Evolutionary conservation across 2,888 invertebrate genomes (phyloP).

Genomic region (Orthonevra nobilis): DNA sequence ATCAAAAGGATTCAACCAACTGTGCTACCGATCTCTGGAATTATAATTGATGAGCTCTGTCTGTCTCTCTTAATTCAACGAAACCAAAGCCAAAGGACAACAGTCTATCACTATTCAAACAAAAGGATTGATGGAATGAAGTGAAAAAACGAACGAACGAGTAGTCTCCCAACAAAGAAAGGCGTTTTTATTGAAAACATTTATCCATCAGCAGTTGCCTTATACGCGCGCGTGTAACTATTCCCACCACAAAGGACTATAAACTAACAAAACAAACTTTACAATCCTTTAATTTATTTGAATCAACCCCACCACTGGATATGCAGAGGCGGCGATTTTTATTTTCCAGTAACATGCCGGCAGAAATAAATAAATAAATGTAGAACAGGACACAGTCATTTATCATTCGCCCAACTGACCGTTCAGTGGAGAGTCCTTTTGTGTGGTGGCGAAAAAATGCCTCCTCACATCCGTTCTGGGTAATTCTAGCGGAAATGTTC

Average conservation of each 20-base stretch:
- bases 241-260: background rate
- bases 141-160: background rate
- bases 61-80: slow-evolving; percentile 8
- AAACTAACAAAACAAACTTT: slow-evolving; percentile 7
- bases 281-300: slow-evolving; percentile 60
- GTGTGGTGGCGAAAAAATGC: background rate
- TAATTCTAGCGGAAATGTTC: slow-evolving; percentile 60
- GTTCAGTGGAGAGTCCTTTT: slow-evolving; percentile 2
- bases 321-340: slow-evolving; percentile 6
- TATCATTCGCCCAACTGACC: slow-evolving; percentile 64
- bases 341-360: slow-evolving; percentile 5
- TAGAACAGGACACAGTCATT: slow-evolving; percentile 65
- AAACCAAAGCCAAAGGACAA: slow-evolving; percentile 11
- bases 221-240: slow-evolving; percentile 16
- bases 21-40: slow-evolving; percentile 8
- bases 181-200: slow-evolving; percentile 58
- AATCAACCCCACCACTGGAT: slow-evolving; percentile 30
- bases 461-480: slow-evolving; percentile 48
- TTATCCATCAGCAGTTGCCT: slow-evolving; percentile 45
- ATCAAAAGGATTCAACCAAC: slow-evolving; percentile 8
- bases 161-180: slow-evolving; percentile 14
- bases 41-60: slow-evolving; percentile 35
- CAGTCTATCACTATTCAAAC: too few species aligned
- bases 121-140: too few species aligned
- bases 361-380: slow-evolving; percentile 51